Evolutionary conservation across 2,113 vertebrate species (phyloP), one percentile per base, ranked within the genome.

Genomic region (Trochalopteron elliotii): DNA sequence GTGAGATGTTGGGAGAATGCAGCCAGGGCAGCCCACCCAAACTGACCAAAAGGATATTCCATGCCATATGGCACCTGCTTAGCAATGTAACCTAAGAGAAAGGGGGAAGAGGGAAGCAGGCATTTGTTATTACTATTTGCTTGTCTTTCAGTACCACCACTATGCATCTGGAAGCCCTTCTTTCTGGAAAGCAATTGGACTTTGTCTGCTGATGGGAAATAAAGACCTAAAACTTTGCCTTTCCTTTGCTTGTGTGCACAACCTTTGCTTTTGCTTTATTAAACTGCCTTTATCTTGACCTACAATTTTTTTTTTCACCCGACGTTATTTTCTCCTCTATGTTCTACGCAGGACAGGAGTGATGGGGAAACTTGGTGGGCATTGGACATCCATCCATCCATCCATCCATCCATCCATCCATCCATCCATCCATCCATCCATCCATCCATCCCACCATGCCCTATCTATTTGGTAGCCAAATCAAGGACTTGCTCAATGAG

Each of bases 181-280:
- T 75, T 84, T 31, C n/a, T 19, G 19, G 18, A 49, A 88, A 49
- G 20, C 8, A 6, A 17, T 8, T 39, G 31, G 17, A 23, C 31
- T 33, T 76, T 0, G 0, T 50, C 39, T 35, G 20, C 42, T 64
- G 50, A n/a, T 18, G 18, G 27, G 15, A 74, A 76, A 39, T 31
- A 60, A 65, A 63, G 20, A 24, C 37, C 37, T 17, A 79, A 52
- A 78, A 64, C 5, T 42, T 28, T 30, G 33, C 3, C 27, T 81
- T 80, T 59, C 18, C 17, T 81, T 81, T 65, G 21, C 11, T 76
- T 76, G 15, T 0, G 0, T 23, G 11, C 6, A 22, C 7, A 20
- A 19, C 8, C 4, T 76, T 91, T 65, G 17, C 15, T 84, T 65
- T 50, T 65, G 28, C 21, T 76, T 85, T 61, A 30, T 40, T 85